Evolutionary conservation across 2,113 vertebrate species (phyloP).

Genomic region (Etheostoma cragini): DNA sequence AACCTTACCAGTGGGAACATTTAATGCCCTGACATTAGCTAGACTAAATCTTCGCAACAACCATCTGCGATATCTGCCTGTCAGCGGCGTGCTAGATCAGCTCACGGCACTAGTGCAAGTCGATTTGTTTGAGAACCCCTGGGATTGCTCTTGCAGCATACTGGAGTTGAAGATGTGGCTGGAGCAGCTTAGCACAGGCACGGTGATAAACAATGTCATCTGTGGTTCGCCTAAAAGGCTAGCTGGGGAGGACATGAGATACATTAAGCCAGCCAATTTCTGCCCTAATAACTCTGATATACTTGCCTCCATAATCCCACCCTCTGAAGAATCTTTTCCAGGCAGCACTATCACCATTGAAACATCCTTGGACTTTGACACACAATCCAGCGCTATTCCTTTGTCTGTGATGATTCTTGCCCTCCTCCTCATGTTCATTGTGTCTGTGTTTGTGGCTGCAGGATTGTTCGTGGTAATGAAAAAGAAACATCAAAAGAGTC

Average conservation of each 20-base stretch:
- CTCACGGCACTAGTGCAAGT: conserved; percentile 94
- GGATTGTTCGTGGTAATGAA: conserved; percentile 93
- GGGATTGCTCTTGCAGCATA: conserved; percentile 95
- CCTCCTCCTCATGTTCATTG: conserved; percentile 93
- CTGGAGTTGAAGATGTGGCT: conserved; percentile 95
- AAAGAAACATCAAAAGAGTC: conserved; percentile 91
- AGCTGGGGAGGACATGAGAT: conserved; percentile 91
- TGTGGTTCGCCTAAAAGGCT: conserved; percentile 94
- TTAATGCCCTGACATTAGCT: conserved; percentile 90
- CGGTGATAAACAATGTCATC: conserved; percentile 94
- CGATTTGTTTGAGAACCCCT: conserved; percentile 97
- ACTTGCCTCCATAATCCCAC: conserved; percentile 88
- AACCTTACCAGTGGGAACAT: conserved; percentile 89
- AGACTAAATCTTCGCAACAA: conserved; percentile 94
- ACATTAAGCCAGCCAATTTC: conserved; percentile 88
- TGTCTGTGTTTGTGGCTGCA: conserved; percentile 93
- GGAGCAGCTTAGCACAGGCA: conserved; percentile 92
- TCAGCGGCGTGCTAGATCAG: conserved; percentile 92
- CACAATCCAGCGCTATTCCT: conserved; percentile 86
- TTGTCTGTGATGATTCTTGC: conserved; percentile 95
- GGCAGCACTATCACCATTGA: conserved; percentile 88
- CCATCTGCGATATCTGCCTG: conserved; percentile 91
- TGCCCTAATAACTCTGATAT: conserved; percentile 93
- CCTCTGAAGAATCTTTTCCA: conserved; percentile 88
- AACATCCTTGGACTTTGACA: conserved; percentile 86